Base-by-base conservation (phyloP, 2,113 vertebrate genomes). In the Stigmatopora argus region DNA sequence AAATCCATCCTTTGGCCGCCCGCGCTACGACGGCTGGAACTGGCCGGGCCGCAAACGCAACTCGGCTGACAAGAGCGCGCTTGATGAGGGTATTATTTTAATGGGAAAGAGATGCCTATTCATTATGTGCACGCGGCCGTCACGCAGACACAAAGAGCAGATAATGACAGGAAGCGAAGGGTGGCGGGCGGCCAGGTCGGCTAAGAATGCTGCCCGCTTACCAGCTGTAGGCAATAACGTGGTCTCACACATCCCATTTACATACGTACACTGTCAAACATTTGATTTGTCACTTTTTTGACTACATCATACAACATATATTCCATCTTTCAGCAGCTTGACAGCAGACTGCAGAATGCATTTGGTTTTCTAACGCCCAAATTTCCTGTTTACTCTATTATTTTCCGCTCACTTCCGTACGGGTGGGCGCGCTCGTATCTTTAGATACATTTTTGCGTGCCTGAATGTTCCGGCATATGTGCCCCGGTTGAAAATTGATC, bases 61-160 rank as follows among this genome's bases (percentile, higher is more conserved):
- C 71, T 68, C 45, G 53, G 65, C 79, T 82, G 86, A 82, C 85
- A 85, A 79, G 75, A 83, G 69, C 69, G 59, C 74, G 67, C 74
- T 81, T 79, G 76, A 89, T 83, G 83, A 85, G 83, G 85, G 78
- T 89, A 86, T 90, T 88, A 86, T 85, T 89, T 90, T 89, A 88
- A 92, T 88, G 75, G 79, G 75, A 87, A 87, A 75, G 74, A 80
- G 82, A 75, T 74, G 80, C 79, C 80, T 82, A 86, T 90, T 90
- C 85, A 87, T 88, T 82, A 78, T 56, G 65, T 73, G 69, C 69
- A 86, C 75, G 82, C 59, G 78, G 83, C 75, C 78, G 66, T 85
- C 82, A 79, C 64, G 66, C 67, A 81, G 79, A 81, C 78, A 88
- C 83, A 88, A 88, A 88, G 80, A 74, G 57, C 52, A 82, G 83